phyloP scores from a whole-genome alignment of 2,797 vertebrate genomes.

The Danio albolineatus region DNA sequence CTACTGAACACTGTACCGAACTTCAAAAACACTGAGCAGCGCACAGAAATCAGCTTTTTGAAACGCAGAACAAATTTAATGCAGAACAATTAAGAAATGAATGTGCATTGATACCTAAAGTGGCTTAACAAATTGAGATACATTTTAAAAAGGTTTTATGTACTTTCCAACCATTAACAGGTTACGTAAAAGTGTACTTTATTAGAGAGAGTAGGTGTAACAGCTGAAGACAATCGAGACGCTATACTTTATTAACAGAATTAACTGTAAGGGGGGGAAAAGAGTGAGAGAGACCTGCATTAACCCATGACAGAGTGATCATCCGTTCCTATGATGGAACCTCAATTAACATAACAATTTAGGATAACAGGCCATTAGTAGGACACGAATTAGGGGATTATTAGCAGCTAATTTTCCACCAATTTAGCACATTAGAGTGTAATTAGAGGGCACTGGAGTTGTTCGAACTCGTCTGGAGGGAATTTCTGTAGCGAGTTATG shows the following conservation, averaged over 20 bases:
- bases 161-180: constrained; percentile 37
- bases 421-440: constrained; percentile 66
- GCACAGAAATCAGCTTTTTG: background rate
- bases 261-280: constrained; percentile 48
- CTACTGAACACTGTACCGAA: background rate
- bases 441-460: constrained; percentile 65
- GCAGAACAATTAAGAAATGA: background rate
- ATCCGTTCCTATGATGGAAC: constrained; percentile 63
- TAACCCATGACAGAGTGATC: constrained; percentile 64
- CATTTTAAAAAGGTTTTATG: constrained; percentile 32
- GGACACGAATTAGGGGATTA: constrained; percentile 64
- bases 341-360: constrained; percentile 68
- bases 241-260: constrained; percentile 59
- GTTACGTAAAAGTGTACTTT: constrained; percentile 30
- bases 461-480: constrained; percentile 52
- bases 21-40: background rate
- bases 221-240: constrained; percentile 49
- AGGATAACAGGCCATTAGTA: constrained; percentile 66
- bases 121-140: background rate
- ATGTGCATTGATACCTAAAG: constrained; percentile 10
- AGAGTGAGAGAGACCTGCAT: constrained; percentile 48
- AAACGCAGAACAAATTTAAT: constrained; percentile 6
- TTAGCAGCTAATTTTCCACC: constrained; percentile 67
- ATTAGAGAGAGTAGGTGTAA: constrained; percentile 42
- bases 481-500: constrained; percentile 53